phyloP scores from a whole-genome alignment of 2,797 vertebrate genomes.

The Natrix natrix region DNA sequence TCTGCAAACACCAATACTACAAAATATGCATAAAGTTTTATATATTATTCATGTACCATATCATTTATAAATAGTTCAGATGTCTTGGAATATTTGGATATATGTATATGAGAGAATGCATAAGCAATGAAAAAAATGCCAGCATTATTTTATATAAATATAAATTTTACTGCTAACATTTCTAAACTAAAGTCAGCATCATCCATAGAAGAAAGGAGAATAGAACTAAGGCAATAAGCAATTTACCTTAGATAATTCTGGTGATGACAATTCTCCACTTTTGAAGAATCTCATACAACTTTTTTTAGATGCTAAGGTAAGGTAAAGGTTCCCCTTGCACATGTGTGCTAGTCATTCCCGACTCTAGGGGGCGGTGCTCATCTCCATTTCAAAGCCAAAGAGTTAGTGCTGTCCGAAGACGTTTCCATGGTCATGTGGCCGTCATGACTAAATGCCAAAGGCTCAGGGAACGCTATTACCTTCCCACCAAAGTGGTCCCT shows the following conservation, averaged over 20 bases:
- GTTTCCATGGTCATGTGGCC: too few species aligned
- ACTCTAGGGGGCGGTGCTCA: too few species aligned
- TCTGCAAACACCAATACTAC: neutral
- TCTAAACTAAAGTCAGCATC: neutral
- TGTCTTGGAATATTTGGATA: neutral
- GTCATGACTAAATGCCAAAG: too few species aligned
- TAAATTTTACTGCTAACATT: neutral
- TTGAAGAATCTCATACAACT: neutral
- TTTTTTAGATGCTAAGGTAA: neutral
- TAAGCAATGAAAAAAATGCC: neutral
- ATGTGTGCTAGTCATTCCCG: too few species aligned
- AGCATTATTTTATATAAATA: neutral
- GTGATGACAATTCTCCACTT: neutral
- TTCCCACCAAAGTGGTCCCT: too few species aligned
- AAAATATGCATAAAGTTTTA: neutral
- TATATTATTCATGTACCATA: neutral
- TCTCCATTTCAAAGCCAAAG: too few species aligned
- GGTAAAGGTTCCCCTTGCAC: too few species aligned
- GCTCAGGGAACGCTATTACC: too few species aligned
- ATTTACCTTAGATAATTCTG: neutral
- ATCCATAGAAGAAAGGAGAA: neutral
- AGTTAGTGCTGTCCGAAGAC: too few species aligned
- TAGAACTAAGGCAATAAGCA: neutral
- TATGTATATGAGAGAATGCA: neutral
- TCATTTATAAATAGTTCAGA: neutral